Conservation (phyloP, 2,888 invertebrate species). For the Troilus luridus region DNA sequence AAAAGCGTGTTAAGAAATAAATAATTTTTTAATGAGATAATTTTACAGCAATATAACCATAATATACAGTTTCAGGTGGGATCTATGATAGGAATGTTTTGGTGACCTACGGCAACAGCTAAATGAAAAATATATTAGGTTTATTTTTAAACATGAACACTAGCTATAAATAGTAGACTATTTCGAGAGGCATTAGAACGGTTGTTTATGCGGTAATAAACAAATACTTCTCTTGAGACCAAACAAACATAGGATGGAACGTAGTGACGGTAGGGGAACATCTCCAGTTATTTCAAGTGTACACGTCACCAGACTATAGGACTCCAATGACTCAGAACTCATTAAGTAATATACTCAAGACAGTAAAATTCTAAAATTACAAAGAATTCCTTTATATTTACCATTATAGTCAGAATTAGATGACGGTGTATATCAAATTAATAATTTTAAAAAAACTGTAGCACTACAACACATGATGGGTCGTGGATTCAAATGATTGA, state of each 20-base stretch:
- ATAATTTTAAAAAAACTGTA: background rate
- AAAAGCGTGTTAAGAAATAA: no score
- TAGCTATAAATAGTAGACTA: background rate
- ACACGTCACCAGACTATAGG: background rate
- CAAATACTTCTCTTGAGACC: background rate
- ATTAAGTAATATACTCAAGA: background rate
- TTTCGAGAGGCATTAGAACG: background rate
- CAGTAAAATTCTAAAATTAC: no score
- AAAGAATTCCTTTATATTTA: no score
- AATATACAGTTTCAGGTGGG: no score
- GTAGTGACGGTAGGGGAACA: background rate
- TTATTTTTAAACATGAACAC: constrained; percentile 2
- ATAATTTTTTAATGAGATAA: no score
- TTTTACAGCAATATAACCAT: no score
- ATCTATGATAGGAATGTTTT: background rate
- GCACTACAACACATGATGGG: no score
- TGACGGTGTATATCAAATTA: no score
- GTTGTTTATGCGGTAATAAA: constrained; percentile 33
- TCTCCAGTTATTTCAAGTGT: background rate
- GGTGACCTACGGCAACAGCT: background rate
- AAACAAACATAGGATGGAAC: background rate
- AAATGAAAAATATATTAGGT: background rate
- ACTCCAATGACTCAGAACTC: background rate
- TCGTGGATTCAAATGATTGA: no score
- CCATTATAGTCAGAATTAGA: no score